Evolutionary conservation across 1,140 invertebrate genomes (phyloP), one percentile per base, ranked within the genome.

Genomic region (Octopus bimaculoides): DNA sequence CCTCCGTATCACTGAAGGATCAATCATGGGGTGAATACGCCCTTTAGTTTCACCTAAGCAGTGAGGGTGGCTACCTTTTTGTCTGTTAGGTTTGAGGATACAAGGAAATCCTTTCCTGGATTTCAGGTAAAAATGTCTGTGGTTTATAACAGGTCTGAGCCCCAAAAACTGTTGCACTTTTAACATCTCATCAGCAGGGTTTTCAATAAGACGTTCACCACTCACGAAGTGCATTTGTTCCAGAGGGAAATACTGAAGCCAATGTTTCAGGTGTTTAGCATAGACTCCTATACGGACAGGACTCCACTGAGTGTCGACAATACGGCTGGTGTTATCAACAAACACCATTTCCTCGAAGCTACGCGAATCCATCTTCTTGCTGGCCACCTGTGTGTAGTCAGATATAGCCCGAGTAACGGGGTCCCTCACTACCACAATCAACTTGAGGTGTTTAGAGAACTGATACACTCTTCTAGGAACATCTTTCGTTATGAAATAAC

Each of bases 1-100:
- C 79, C 93, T 91, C 82, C 94, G 92, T 78, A 96, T 90, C 54
- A 94, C 93, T 66, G 91, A 89, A 3, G 92, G 91, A 85, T 95
- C 92, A 81, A 97, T 95, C 80, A 93, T 92, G 5, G 96, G 96
- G 92, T 98, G 96, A 85, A 92, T 94, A 14, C 96, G 91, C 5
- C 96, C 96, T 90, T 98, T 97, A 6, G 95, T 96, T 89, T 96
- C 96, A 74, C 95, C 95, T 56, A 98, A 91, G 89, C 96, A 97
- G 86, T 96, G 95, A 1, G 95, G 95, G 10, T 92, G 93, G 4
- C 94, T 93, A 14, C 93, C 92, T 5, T 93, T 93, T 86, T 96
- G 94, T 10, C 77, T 76, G 26, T 71, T 71, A n/a, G 66, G 26
- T 86, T 96, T 96, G 83, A 95, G 93, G 5, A 97, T 90, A 87